Percentiles rank a stretch among this genome's conserved stretches.
These are phyloP conservation scores for Micrastur ruficollis DNA, from an alignment of 2,797 vertebrate species.

Conservation along the genomic window DNA sequence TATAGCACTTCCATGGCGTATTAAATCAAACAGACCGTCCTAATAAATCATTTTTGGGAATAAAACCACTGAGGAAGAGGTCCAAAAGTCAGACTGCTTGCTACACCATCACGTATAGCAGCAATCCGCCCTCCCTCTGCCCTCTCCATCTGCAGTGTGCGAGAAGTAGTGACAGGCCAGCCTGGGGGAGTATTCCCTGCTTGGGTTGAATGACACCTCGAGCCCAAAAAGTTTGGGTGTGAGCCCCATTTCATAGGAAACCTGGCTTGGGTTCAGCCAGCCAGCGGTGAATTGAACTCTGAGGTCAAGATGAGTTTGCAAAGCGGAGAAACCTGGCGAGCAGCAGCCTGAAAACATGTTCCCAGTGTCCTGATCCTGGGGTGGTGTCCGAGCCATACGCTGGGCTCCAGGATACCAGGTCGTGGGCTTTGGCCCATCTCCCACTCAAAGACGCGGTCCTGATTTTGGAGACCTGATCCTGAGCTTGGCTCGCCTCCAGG, in stretches of 20 bases:
- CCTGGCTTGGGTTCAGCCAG: neutral
- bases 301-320: neutral
- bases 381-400: accelerated
- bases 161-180: neutral
- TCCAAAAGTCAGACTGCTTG: neutral
- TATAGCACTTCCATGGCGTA: accelerated
- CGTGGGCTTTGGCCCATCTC: neutral
- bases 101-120: neutral
- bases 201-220: neutral
- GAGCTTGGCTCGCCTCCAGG: slow-evolving; percentile 24
- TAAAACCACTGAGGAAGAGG: neutral
- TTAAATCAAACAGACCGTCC: neutral
- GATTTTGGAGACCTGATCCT: slow-evolving; percentile 40
- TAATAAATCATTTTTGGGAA: neutral
- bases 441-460: neutral
- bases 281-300: neutral
- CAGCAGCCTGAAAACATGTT: neutral
- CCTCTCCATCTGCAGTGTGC: neutral
- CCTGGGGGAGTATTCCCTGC: neutral
- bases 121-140: neutral
- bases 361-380: accelerated
- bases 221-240: neutral
- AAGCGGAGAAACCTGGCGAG: neutral
- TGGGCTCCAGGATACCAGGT: neutral
- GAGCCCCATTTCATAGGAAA: neutral